Base-by-base conservation (phyloP, 2,888 invertebrate genomes). In the Heliconius charithonia region DNA sequence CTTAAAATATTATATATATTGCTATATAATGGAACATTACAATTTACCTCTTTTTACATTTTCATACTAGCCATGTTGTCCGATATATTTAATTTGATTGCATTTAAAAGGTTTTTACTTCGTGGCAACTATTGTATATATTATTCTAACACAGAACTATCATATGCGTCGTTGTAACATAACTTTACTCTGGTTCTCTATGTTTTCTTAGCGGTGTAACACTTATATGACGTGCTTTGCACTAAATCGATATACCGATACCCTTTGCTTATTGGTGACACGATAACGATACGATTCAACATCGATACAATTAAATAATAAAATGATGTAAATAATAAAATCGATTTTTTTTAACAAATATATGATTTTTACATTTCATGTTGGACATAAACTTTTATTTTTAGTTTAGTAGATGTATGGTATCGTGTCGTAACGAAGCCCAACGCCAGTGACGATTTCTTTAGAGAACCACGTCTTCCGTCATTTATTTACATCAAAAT, bases 401-500 rank as follows among this genome's bases (percentile, higher is more conserved):
- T n/a, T 13, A 37, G 2, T 41, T 41, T n/a, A 67, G 16, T 67
- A 66, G 9, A n/a, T 59, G 59, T 13, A 72, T n/a, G 72, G 32
- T 59, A 72, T 59, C 72, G 72, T 59, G 72, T 37, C 72, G 37
- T 59, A 59, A 72, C 9, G 32, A 37, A 37, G 72, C 16, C 32
- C 56, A n/a, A n/a, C n/a, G 56, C 45, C 19, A 70, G 72, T 69
- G 73, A 27, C 51, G 67, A 65, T 70, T 32, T 59, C 63, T 29
- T 71, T 29, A 56, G 71, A 75, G 66, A 81, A 85, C 81, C 84
- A 86, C 88, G 87, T 90, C 89, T 88, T 88, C 85, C 87, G 87
- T 87, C 86, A 85, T 85, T 80, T 93, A 93, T 93, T 87, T 93
- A 93, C 93, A 92, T 87, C 85, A 87, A 91, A 89, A 87, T 85